phyloP scores from a whole-genome alignment of 2,113 vertebrate genomes.

The Rhinogobius similis region DNA sequence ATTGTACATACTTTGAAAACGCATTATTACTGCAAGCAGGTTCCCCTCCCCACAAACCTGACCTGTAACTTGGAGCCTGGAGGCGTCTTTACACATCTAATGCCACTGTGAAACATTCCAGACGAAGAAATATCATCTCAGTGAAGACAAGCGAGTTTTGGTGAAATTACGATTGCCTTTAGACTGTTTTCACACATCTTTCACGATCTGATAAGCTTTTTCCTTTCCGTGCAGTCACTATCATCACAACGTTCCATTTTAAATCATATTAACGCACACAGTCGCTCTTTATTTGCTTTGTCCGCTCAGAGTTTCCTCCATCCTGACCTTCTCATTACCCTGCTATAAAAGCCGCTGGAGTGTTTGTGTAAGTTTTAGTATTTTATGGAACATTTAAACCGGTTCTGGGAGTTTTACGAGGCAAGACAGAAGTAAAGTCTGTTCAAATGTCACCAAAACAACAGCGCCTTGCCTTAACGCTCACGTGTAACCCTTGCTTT shows the following conservation, averaged over 20 bases:
- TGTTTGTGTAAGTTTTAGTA: slow-evolving; percentile 65
- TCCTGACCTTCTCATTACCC: slow-evolving; percentile 39
- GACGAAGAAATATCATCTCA: no score
- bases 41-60: no score
- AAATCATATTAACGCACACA: not conserved
- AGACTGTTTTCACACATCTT: not conserved
- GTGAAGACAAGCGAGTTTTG: no score
- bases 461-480: slow-evolving; percentile 27
- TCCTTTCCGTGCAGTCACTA: not conserved
- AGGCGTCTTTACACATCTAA: no score
- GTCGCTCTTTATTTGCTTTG: slow-evolving; percentile 4
- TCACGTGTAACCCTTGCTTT: slow-evolving; percentile 16
- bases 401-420: slow-evolving; percentile 61
- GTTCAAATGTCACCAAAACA: slow-evolving; percentile 29
- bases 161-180: no score
- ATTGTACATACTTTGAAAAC: no score
- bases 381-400: slow-evolving; percentile 63
- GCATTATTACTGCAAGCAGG: no score
- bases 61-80: no score
- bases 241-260: not conserved
- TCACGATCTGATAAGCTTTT: not conserved
- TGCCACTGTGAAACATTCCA: no score
- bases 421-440: slow-evolving; percentile 46
- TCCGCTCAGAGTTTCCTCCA: not conserved
- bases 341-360: slow-evolving; percentile 45